A percentile compares a stretch with the other conserved stretches of the same genome.
Evolutionary conservation across 2,113 vertebrate genomes (phyloP).

Genomic region (Chaetura pelagica): DNA sequence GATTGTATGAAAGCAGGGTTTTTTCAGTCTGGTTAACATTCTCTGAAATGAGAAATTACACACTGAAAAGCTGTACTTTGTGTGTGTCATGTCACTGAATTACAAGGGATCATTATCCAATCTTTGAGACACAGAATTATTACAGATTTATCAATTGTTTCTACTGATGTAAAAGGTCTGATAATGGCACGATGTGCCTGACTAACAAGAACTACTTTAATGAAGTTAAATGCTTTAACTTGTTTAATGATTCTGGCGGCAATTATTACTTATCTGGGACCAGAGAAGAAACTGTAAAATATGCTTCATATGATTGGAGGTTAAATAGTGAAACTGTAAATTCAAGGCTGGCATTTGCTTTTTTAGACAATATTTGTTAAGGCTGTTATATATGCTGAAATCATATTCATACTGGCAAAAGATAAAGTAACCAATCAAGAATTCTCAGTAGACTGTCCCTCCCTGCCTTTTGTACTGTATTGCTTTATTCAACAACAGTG

Average conservation of each 20-base stretch:
- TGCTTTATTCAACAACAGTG: not conserved
- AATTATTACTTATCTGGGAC: constrained; percentile 56
- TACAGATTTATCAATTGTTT: constrained; percentile 72
- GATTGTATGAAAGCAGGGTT: constrained; percentile 5
- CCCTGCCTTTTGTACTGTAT: not conserved
- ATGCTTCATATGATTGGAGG: constrained; percentile 26
- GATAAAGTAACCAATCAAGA: constrained; percentile 29
- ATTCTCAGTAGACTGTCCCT: not conserved
- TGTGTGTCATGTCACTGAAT: constrained; percentile 60
- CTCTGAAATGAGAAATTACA: constrained; percentile 68
- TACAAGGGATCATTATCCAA: constrained; percentile 67
- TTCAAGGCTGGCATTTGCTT: constrained; percentile 56
- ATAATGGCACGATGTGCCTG: constrained; percentile 37
- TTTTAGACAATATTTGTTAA: constrained; percentile 36
- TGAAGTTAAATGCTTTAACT: constrained; percentile 67
- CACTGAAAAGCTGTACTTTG: constrained; percentile 60
- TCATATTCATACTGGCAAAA: not conserved
- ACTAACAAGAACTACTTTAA: constrained; percentile 55
- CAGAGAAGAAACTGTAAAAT: constrained; percentile 49
- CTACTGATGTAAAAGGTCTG: constrained; percentile 55
- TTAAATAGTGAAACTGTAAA: constrained; percentile 64
- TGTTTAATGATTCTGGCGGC: constrained; percentile 67
- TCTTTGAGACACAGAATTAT: constrained; percentile 63
- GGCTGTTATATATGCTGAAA: constrained; percentile 31
- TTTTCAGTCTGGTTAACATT: constrained; percentile 16